phyloP scores from a whole-genome alignment of 2,113 vertebrate species.

The Echinops telfairi region DNA sequence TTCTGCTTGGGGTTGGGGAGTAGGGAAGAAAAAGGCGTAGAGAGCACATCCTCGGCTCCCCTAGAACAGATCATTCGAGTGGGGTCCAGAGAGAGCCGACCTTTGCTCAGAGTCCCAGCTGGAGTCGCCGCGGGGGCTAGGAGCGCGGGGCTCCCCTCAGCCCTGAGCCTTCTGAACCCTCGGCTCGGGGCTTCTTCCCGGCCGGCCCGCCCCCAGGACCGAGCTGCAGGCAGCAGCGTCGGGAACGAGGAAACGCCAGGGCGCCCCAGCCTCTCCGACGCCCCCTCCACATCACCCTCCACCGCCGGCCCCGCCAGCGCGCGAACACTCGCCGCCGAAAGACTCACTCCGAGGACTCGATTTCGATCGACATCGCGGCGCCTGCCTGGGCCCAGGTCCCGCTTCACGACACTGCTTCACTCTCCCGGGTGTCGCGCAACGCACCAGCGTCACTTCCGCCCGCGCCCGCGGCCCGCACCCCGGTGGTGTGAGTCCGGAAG shows the following conservation, averaged over 20 bases:
- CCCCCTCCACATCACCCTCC: background rate
- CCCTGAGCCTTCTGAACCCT: fast-evolving
- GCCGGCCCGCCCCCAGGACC: background rate
- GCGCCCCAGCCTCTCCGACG: background rate
- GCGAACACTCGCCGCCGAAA: background rate
- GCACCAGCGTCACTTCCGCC: conserved; percentile 60
- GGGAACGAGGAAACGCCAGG: background rate
- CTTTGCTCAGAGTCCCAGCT: background rate
- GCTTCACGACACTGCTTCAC: background rate
- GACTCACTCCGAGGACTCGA: conserved; percentile 87
- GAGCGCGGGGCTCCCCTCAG: fast-evolving
- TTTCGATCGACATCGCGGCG: conserved; percentile 87
- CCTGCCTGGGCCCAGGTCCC: fast-evolving
- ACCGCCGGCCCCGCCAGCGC: background rate
- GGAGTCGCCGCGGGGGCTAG: fast-evolving
- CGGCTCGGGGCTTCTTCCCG: background rate
- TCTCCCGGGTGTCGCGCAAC: background rate
- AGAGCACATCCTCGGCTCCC: background rate
- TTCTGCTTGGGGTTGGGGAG: background rate
- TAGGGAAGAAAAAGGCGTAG: background rate
- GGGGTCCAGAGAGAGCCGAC: background rate
- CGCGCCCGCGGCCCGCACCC: fast-evolving
- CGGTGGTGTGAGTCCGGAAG: fast-evolving
- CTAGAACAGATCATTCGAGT: background rate
- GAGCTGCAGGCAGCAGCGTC: background rate